Base-by-base conservation (phyloP, 2,113 vertebrate genomes). In the Hippocampus barbouri region DNA sequence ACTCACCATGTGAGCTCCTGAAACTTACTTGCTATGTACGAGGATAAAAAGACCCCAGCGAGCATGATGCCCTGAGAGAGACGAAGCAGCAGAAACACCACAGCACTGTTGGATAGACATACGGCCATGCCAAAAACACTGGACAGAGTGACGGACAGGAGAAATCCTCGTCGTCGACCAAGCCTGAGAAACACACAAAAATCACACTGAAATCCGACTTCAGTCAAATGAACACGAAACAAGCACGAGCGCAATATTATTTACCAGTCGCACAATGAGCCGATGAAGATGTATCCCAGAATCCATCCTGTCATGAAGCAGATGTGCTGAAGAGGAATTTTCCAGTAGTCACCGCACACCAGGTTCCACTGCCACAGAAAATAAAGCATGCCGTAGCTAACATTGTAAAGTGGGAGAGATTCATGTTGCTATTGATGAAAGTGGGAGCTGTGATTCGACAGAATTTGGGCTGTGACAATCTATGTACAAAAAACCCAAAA, bases 261-360 rank as follows among this genome's bases (percentile, higher is more conserved):
- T 56, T 79, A 96, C 96, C 93, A 87, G 92, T 97, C 95, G n/a
- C 93, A 94, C 51, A 92, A 64, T 7, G 89, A 72, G 8, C 97
- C 95, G 0, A 95, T 81, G 1, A 91, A 8, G 53, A 94, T 14
- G 30, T 91, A 96, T 66, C 96, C 96, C 70, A 94, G 66, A 1
- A 91, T 81, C 94, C 94, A 94, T 74, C 96, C 95, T 38, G 90
- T 87, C 87, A 94, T 89, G 87, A 94, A 93, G 43, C 93, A 92
- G 73, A 91, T 90, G 60, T 94, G 94, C 69, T 96, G 94, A 77
- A 95, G 72, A 0, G 94, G 94, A 78, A 95, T 91, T 87, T 94
- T 94, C 96, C 95, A 96, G 82, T 87, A 85, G 0, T 93, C 75
- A 0, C 74, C 51, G 71, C 96, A 96, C 59, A 95, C 92, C 21